Percentiles rank a stretch among this genome's conserved stretches.
These are phyloP conservation scores for Penaeus chinensis DNA, from an alignment of 1,140 invertebrate genomes.

Conservation along the genomic window DNA sequence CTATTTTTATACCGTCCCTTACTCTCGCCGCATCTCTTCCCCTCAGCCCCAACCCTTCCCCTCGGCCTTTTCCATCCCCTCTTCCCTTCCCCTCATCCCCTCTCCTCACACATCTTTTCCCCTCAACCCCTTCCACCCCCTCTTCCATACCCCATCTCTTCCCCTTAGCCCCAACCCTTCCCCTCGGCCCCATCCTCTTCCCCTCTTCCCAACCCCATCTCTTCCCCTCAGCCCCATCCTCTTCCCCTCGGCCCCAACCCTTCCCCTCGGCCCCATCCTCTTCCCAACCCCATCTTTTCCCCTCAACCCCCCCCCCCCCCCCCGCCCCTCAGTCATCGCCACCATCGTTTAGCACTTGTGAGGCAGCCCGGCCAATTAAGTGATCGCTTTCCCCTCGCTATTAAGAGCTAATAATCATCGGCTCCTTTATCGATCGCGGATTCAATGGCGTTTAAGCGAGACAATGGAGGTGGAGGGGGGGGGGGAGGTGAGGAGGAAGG, in stretches of 20 bases:
- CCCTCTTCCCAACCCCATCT: background rate
- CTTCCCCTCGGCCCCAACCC: background rate
- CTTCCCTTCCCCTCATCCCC: background rate
- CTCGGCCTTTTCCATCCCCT: background rate
- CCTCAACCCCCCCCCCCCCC: constrained; percentile 31
- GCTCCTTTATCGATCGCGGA: constrained; percentile 27
- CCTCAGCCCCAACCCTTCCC: background rate
- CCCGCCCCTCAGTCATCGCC: background rate
- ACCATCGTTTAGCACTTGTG: no score
- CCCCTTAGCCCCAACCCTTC: background rate
- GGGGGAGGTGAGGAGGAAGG: background rate
- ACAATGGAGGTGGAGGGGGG: constrained; percentile 3
- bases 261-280: background rate
- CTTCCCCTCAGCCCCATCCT: background rate
- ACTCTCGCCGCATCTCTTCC: background rate
- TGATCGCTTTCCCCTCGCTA: constrained; percentile 27
- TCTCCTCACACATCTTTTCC: background rate
- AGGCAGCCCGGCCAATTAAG: constrained; percentile 19
- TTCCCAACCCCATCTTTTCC: background rate
- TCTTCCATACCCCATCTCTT: background rate
- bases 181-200: background rate
- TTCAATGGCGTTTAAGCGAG: constrained; percentile 21
- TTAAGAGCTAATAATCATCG: constrained; percentile 45
- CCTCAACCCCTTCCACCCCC: background rate
- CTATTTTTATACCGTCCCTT: background rate